phyloP scores from a whole-genome alignment of 2,888 invertebrate genomes.

The Tigriopus californicus region DNA sequence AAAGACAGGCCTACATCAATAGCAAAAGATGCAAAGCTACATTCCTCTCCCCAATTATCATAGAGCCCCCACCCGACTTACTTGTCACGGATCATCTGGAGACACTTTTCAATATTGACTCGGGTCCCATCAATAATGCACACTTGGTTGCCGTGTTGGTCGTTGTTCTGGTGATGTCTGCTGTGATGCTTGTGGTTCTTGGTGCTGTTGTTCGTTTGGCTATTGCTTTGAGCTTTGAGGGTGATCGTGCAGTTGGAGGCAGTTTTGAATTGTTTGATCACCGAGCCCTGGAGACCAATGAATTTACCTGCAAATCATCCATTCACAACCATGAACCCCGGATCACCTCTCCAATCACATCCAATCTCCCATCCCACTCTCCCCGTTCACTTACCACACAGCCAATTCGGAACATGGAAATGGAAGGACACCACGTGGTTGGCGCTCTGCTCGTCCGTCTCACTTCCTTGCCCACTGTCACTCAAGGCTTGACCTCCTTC shows the following conservation, averaged over 20 bases:
- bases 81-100: slow-evolving; percentile 62
- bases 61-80: too few species aligned
- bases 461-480: slow-evolving; percentile 6
- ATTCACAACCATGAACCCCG: slow-evolving; percentile 2
- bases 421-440: slow-evolving; percentile 4
- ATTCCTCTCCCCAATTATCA: too few species aligned
- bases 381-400: slow-evolving; percentile 5
- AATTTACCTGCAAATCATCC: slow-evolving; percentile 1
- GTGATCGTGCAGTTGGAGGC: not conserved
- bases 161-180: too few species aligned
- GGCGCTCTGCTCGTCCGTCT: not conserved
- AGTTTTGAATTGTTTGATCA: slow-evolving; percentile 5
- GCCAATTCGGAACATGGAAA: not conserved
- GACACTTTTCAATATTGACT: slow-evolving; percentile 55
- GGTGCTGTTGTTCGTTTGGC: not conserved
- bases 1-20: too few species aligned
- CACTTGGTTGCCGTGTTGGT: not conserved
- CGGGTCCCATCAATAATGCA: slow-evolving; percentile 39
- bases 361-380: too few species aligned
- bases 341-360: too few species aligned
- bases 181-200: not conserved
- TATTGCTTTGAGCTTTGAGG: not conserved
- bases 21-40: too few species aligned
- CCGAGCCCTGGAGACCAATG: slow-evolving; percentile 10
- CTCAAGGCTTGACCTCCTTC: not conserved